Conservation (phyloP, 2,797 vertebrate genomes). For the Rhincodon typus region DNA sequence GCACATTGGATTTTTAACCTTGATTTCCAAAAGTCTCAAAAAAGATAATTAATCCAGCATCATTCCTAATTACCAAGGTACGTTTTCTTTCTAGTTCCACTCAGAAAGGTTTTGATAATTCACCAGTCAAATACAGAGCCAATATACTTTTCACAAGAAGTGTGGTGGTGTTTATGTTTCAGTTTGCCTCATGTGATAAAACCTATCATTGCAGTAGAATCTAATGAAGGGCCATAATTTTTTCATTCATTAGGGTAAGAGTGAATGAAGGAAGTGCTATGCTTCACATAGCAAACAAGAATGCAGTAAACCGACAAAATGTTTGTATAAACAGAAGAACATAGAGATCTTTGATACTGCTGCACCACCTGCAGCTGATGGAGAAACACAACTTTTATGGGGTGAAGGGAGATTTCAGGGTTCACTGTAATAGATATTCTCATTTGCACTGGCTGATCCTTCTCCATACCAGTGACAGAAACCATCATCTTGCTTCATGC, state of each 20-base stretch:
- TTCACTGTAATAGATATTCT: conserved; percentile 74
- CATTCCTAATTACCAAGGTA: conserved; percentile 6
- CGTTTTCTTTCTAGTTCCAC: background rate
- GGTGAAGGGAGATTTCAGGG: conserved; percentile 57
- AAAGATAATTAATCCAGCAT: conserved; percentile 13
- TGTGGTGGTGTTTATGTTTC: background rate
- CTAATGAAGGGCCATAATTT: conserved; percentile 1
- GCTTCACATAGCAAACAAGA: conserved; percentile 38
- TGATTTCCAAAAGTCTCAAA: background rate
- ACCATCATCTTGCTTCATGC: conserved; percentile 72
- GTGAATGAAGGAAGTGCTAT: background rate
- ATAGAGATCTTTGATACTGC: conserved; percentile 6
- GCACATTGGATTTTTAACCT: conserved; percentile 12
- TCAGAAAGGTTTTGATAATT: background rate
- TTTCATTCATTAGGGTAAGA: conserved; percentile 41
- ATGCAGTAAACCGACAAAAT: conserved; percentile 38
- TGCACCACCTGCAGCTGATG: background rate
- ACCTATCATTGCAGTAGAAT: background rate
- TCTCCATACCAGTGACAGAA: conserved; percentile 83
- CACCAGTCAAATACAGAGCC: background rate
- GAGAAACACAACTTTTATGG: conserved; percentile 29
- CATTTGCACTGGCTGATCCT: conserved; percentile 68
- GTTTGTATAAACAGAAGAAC: conserved; percentile 40
- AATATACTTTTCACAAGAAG: background rate
- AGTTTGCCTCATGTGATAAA: background rate